Evolutionary conservation across 2,113 vertebrate species (phyloP).

Genomic region (Raja brachyura): DNA sequence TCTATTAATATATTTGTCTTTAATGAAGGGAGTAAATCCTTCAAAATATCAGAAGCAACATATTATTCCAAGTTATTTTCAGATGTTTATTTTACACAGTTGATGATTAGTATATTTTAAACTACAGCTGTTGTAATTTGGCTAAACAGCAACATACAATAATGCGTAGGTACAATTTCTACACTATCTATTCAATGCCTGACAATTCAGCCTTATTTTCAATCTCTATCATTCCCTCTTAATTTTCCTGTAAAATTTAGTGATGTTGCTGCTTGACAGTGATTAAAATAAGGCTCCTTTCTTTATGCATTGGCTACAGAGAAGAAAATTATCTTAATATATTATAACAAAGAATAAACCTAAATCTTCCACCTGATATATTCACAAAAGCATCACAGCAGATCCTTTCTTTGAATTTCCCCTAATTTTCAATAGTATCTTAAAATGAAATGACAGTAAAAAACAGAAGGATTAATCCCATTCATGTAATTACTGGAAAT

Average conservation of each 20-base stretch:
- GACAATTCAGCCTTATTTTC: background rate
- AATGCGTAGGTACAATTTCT: background rate
- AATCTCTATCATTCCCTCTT: background rate
- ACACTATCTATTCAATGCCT: background rate
- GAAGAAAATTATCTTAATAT: background rate
- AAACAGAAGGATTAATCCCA: background rate
- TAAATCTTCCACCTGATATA: background rate
- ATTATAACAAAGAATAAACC: background rate
- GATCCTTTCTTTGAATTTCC: background rate
- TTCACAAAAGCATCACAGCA: background rate
- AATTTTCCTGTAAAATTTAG: no score
- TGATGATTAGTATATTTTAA: background rate
- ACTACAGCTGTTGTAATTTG: background rate
- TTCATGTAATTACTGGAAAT: constrained; percentile 9
- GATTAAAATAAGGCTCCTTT: background rate
- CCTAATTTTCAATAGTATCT: no score
- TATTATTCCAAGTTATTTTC: background rate
- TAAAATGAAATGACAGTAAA: background rate
- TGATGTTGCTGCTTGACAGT: background rate
- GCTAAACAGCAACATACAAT: background rate
- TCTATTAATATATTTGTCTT: background rate
- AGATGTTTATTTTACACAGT: background rate
- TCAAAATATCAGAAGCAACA: background rate
- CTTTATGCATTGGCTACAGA: background rate
- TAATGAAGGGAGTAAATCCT: background rate